Base-by-base conservation (phyloP, 2,797 vertebrate species). In the Semaprochilodus insignis region DNA sequence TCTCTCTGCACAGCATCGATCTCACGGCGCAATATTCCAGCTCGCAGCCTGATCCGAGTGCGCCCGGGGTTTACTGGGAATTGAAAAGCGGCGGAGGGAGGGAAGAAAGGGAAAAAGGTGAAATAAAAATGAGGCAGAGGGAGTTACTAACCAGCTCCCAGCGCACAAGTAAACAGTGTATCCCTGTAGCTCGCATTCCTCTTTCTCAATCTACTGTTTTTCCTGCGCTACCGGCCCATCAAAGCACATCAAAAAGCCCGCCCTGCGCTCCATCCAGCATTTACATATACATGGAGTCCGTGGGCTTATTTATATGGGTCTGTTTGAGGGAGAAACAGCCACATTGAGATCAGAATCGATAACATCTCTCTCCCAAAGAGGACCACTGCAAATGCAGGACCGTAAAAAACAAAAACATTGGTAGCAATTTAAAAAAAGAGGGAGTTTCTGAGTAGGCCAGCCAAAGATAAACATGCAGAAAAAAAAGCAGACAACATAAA, bases 1-100 rank as follows among this genome's bases (percentile, higher is more conserved):
- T 97, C 97, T 96, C 96, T 98, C 97, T 94, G 95, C 95, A 93
- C 55, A 77, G 93, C 97, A 97, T 96, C 97, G 97, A 99, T 98
- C 97, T 96, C 95, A 95, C 94, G 93, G 94, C 95, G 96, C 96
- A 96, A 97, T 97, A 97, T 97, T 96, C 95, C 95, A 96, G 94
- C 94, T 96, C 95, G 93, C 96, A 94, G 96, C 96, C 96, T 95
- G 93, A 93, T 93, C 93, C 95, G 93, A 94, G 93, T 31, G n/a
- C 14, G 90, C 94, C 94, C 93, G 92, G 94, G 95, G 95, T 96
- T 95, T 95, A 93, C 94, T 93, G 95, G 95, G 94, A 96, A 96
- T 97, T 93, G 95, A 96, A 96, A 93, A 94, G 91, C 84, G 89
- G 95, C 89, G 90, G 93, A 92, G 90, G 92, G 91, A 92, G 80